Evolutionary conservation across 2,113 vertebrate species (phyloP), one percentile per base, ranked within the genome.

Genomic region (Lichenostomus cassidix): DNA sequence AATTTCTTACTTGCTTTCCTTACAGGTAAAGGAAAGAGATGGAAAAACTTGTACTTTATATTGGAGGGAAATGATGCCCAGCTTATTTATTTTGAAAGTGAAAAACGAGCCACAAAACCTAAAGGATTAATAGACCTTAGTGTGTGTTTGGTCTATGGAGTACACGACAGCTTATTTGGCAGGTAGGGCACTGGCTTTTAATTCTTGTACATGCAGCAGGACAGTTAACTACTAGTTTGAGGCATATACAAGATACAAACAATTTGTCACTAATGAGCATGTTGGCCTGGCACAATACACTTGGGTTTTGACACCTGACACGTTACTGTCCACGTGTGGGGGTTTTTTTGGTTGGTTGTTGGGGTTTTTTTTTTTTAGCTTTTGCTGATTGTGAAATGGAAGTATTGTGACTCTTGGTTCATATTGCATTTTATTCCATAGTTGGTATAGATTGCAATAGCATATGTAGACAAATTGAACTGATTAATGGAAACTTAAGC

Each of bases 391-490:
- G 58, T 71, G 47, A 81, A 89, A 85, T 85, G 58, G 52, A 81
- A 71, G 19, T 42, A 42, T 60, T 86, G 28, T 92, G 80, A 89
- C 63, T 80, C 50, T 78, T 63, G 15, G 49, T 89, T 92, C 65
- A 52, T 77, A 71, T 15, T 91, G 63, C 60, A 82, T 89, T 92
- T 94, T 81, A 89, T 78, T 82, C n/a, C 59, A 42, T 86, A 89
- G 70, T 58, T 94, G 28, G 22, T 62, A 20, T 73, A 82, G 59
- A 63, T 78, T 82, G 64, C 58, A 89, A 67, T 75, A 71, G 41
- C 69, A 71, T 89, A 62, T 77, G 28, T 77, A 71, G 60, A 85
- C 33, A 81, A 52, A 76, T 85, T 60, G 89, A 82, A 77, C 52
- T 89, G 85, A 67, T 81, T 81, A 76, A 71, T 25, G 33, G 37